Conservation (phyloP, 2,797 vertebrate genomes). For the Sarcophilus harrisii region DNA sequence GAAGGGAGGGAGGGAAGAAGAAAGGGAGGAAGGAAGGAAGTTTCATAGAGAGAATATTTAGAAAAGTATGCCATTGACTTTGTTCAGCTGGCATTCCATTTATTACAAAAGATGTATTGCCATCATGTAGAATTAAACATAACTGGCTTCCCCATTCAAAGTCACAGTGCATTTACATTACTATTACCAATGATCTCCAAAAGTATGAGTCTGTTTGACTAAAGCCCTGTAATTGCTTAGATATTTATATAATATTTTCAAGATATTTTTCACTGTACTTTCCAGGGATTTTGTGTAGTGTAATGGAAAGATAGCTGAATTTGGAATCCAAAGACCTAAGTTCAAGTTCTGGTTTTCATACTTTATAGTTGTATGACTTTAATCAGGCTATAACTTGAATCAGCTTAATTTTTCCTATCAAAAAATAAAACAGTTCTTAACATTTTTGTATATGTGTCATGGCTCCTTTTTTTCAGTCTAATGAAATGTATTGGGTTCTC, state of each 20-base stretch:
- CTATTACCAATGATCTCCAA: not conserved
- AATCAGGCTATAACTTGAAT: not conserved
- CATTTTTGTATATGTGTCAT: not conserved
- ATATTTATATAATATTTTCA: not conserved
- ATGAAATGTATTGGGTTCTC: not conserved
- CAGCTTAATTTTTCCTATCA: not conserved
- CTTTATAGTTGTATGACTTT: not conserved
- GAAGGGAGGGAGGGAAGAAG: no score
- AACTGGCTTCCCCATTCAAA: not conserved
- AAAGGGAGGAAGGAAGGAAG: no score
- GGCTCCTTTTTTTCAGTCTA: not conserved
- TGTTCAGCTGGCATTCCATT: not conserved
- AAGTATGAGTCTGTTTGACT: not conserved
- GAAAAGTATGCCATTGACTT: conserved; percentile 32
- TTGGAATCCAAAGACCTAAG: not conserved
- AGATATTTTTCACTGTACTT: conserved; percentile 17
- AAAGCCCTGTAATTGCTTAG: not conserved
- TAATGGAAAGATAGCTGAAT: not conserved
- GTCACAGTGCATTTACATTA: not conserved
- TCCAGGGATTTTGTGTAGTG: not conserved
- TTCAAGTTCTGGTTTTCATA: not conserved
- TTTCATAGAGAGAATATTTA: conserved; percentile 14
- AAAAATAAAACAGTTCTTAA: not conserved
- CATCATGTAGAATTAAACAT: not conserved
- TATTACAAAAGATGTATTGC: not conserved